Evolutionary conservation across 2,797 vertebrate genomes (phyloP).

Genomic region (Xiphorhynchus erythropygius): DNA sequence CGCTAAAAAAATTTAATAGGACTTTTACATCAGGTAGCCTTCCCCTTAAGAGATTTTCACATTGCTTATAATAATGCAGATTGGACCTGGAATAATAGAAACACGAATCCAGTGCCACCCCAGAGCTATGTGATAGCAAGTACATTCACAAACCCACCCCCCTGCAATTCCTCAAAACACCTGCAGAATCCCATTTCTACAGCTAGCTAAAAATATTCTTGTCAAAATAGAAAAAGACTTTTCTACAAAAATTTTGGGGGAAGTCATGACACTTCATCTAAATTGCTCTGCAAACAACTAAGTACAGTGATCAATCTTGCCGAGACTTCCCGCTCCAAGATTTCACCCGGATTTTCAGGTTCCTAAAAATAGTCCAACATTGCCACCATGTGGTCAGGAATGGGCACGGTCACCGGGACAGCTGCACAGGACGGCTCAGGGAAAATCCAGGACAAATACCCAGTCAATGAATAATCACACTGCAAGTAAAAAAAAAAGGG

Average conservation of each 20-base stretch:
- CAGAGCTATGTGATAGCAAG: background rate
- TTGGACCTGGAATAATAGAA: background rate
- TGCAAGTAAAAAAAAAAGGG: background rate
- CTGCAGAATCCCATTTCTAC: background rate
- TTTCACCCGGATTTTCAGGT: background rate
- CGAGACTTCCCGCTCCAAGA: background rate
- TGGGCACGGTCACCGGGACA: background rate
- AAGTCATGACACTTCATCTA: background rate
- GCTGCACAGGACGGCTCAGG: rapidly evolving
- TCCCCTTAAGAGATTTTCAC: background rate
- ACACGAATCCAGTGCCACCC: background rate
- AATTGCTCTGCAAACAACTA: background rate
- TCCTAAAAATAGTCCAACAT: constrained; percentile 37
- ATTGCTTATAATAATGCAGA: constrained; percentile 7
- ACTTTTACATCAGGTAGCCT: background rate
- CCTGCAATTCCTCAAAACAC: background rate
- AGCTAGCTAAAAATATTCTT: constrained; percentile 57
- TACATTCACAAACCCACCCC: background rate
- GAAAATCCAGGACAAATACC: background rate
- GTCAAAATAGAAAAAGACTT: constrained; percentile 65
- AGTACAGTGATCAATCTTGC: background rate
- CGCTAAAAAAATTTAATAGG: background rate
- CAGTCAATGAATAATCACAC: background rate
- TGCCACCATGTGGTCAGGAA: constrained; percentile 70
- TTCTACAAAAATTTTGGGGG: constrained; percentile 36